These are phyloP conservation scores for Bradypodion ventrale DNA, from an alignment of 2,797 vertebrate genomes.

Conservation along the genomic window DNA sequence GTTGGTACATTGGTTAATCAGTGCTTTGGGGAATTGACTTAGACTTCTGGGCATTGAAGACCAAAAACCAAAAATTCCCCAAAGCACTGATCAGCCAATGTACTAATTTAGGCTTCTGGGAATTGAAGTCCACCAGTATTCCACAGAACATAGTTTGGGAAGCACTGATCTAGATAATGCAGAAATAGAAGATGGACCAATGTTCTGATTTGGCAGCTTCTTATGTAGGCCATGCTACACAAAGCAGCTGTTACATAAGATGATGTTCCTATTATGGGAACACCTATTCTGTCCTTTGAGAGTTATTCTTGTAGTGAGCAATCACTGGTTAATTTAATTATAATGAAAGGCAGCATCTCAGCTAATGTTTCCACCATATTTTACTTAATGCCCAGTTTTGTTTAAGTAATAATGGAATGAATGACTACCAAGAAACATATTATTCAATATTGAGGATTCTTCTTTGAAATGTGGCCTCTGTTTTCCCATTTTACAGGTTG, in stretches of 20 bases:
- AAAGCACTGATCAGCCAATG: too few species aligned
- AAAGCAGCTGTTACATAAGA: too few species aligned
- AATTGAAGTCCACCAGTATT: too few species aligned
- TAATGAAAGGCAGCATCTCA: neutral
- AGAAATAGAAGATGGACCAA: neutral
- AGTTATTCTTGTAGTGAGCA: neutral
- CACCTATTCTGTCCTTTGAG: neutral
- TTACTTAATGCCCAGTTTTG: slow-evolving; percentile 38
- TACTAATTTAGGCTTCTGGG: too few species aligned
- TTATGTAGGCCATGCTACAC: neutral
- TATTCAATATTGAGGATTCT: slow-evolving; percentile 38
- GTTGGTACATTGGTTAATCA: too few species aligned
- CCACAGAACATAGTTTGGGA: too few species aligned
- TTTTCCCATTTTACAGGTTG: slow-evolving; percentile 45
- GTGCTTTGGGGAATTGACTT: too few species aligned
- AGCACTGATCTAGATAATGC: too few species aligned
- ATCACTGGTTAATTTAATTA: slow-evolving; percentile 20
- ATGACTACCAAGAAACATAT: slow-evolving; percentile 49
- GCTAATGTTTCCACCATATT: slow-evolving; percentile 14
- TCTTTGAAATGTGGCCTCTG: slow-evolving; percentile 16
- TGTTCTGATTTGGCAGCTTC: neutral
- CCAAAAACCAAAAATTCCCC: too few species aligned
- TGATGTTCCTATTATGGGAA: neutral
- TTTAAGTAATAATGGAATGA: slow-evolving; percentile 47
- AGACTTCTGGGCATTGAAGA: too few species aligned